Evolutionary conservation across 2,797 vertebrate genomes (phyloP).

Genomic region (Diglossa cyanea): DNA sequence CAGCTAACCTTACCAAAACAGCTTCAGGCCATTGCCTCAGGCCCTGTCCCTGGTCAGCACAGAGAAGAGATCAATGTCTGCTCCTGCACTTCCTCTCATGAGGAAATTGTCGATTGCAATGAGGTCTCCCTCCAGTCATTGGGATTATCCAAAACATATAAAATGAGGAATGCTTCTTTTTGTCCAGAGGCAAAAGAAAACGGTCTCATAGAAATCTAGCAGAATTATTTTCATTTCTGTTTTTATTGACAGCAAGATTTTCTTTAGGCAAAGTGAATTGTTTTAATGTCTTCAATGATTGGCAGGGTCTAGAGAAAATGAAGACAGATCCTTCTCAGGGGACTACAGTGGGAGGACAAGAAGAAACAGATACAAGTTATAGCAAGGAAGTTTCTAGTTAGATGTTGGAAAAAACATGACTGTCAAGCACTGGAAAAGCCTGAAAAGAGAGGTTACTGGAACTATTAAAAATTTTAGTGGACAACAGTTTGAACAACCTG

Average conservation of each 20-base stretch:
- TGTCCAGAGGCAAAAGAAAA: not conserved
- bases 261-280: not conserved
- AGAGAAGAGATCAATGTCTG: not conserved
- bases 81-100: no score
- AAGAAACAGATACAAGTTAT: not conserved
- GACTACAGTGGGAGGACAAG: not conserved
- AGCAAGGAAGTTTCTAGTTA: not conserved
- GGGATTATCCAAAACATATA: not conserved
- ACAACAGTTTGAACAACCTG: not conserved
- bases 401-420: not conserved
- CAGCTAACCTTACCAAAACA: not conserved
- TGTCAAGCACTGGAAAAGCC: not conserved
- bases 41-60: not conserved
- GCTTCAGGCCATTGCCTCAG: not conserved
- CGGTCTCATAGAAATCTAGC: not conserved
- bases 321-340: not conserved
- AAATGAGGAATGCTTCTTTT: not conserved
- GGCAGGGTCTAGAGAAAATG: not conserved
- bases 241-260: not conserved
- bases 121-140: not conserved
- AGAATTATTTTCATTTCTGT: not conserved
- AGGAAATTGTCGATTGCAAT: accelerated
- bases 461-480: not conserved
- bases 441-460: not conserved
- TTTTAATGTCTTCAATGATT: not conserved